phyloP scores from a whole-genome alignment of 2,888 invertebrate species.

The Timema cristinae region DNA sequence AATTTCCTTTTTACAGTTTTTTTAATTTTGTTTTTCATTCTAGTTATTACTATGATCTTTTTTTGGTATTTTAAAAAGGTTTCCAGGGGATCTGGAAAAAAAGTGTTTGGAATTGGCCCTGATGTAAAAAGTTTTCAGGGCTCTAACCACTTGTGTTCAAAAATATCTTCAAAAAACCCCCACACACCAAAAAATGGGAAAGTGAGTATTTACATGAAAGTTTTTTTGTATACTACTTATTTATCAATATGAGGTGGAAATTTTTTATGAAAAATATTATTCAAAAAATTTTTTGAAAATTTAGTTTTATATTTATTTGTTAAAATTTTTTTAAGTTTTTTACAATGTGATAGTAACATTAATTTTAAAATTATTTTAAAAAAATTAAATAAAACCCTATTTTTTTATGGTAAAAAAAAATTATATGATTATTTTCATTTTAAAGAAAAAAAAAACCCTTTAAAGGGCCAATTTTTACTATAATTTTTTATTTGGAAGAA shows the following conservation, averaged over 20 bases:
- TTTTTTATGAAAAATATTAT: constrained; percentile 3
- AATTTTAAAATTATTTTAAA: too few relatives aligned
- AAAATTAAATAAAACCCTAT: too few relatives aligned
- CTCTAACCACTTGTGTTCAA: constrained; percentile 87
- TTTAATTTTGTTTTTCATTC: too few relatives aligned
- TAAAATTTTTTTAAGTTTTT: too few relatives aligned
- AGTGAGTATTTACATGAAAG: background rate
- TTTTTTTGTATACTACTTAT: background rate
- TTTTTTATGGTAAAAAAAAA: too few relatives aligned
- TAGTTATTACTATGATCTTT: constrained; percentile 3
- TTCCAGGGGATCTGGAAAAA: constrained; percentile 71
- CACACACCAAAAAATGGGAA: constrained; percentile 43
- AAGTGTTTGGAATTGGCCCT: constrained; percentile 77
- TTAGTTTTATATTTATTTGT: too few relatives aligned
- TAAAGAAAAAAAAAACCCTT: too few relatives aligned
- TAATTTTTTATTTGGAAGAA: too few relatives aligned
- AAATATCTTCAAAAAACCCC: constrained; percentile 49
- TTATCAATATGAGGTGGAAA: background rate
- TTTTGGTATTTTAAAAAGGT: constrained; percentile 29
- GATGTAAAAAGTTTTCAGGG: constrained; percentile 90
- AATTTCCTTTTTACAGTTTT: too few relatives aligned
- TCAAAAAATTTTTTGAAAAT: background rate
- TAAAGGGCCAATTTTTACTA: too few relatives aligned
- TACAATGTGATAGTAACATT: too few relatives aligned
- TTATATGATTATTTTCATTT: too few relatives aligned